Conservation (phyloP, 2,113 vertebrate genomes). For the Spermophilus dauricus region DNA sequence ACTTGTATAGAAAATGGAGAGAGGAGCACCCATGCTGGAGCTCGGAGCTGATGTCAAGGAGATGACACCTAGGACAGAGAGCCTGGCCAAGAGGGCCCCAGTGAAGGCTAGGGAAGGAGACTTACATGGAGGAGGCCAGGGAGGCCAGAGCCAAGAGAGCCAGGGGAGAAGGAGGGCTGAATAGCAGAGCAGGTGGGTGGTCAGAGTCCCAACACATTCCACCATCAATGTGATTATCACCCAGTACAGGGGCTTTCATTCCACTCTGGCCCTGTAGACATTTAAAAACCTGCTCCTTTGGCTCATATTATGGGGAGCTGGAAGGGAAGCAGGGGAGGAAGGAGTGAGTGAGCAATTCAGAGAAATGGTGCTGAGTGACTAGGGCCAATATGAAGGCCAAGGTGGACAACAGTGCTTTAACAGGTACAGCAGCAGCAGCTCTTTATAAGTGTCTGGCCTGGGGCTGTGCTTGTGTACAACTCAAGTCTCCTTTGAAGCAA, state of each 20-base stretch:
- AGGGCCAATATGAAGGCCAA: background rate
- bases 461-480: too few relatives aligned
- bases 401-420: background rate
- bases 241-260: background rate
- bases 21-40: background rate
- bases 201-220: background rate
- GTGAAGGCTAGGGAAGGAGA: background rate
- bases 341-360: background rate
- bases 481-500: background rate
- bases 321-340: too few relatives aligned
- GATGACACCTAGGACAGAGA: background rate
- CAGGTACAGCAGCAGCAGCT: background rate
- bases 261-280: background rate
- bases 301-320: background rate
- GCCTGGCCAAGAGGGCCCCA: background rate
- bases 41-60: background rate
- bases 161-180: background rate
- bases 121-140: background rate
- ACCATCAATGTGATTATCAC: background rate
- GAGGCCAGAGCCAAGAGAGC: background rate
- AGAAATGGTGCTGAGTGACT: background rate
- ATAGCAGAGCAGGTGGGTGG: accelerated
- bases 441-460: background rate
- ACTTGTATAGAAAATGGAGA: background rate
- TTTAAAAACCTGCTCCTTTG: background rate